phyloP scores from a whole-genome alignment of 2,113 vertebrate species.

The Tinamus guttatus region DNA sequence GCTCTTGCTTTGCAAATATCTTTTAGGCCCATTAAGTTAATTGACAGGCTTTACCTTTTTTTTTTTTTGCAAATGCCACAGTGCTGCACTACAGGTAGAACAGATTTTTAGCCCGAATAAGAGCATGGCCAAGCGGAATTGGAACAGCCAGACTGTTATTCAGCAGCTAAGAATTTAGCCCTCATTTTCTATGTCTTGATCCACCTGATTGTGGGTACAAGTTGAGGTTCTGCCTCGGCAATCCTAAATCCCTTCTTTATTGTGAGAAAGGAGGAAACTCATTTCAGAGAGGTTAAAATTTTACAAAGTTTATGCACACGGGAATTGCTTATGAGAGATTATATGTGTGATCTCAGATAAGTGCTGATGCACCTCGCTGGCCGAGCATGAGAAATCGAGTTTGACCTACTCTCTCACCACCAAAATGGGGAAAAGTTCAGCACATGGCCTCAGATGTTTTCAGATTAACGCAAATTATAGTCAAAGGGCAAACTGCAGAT shows the following conservation, averaged over 20 bases:
- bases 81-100: not conserved
- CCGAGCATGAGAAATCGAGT: constrained; percentile 56
- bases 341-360: constrained; percentile 73
- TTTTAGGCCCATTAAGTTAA: not conserved
- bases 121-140: not conserved
- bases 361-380: constrained; percentile 42
- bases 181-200: not conserved
- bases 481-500: not conserved
- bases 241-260: constrained; percentile 16
- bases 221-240: constrained; percentile 20
- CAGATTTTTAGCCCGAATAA: not conserved
- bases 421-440: not conserved
- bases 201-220: not conserved
- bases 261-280: constrained; percentile 50
- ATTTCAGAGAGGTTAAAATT: constrained; percentile 77
- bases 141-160: rapidly evolving
- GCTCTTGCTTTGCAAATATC: constrained; percentile 9
- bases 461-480: not conserved
- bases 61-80: not conserved
- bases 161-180: not conserved
- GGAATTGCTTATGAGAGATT: constrained; percentile 54
- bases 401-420: not conserved
- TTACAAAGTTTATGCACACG: constrained; percentile 73
- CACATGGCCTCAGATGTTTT: not conserved
- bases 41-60: too few relatives aligned